Base-by-base conservation (phyloP, 2,888 invertebrate genomes). In the Caenorhabditis doughertyi region DNA sequence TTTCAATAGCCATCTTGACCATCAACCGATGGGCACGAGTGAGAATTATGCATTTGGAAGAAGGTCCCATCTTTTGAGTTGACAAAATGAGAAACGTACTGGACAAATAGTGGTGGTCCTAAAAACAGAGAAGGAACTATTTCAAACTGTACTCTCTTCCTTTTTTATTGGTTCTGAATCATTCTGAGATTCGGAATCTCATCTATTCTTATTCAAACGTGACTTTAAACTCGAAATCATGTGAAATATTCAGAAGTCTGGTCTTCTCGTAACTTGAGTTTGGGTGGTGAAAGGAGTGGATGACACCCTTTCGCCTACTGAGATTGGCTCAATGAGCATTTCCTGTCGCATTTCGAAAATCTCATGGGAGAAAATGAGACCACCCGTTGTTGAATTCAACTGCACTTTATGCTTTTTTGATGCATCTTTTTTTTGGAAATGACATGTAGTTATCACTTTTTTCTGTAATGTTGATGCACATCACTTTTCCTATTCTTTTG, bases 11-110 rank as follows among this genome's bases (percentile, higher is more conserved):
- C 32, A 39, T 42, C 53, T 56, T 35, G 32, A 56, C 56, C 32
- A 42, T 42, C 39, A 53, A 25, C 27, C 49, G 53, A 62, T 62
- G 74, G 25, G 65, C 56, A 35, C 56, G 13, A 55, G 56, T 21
- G 32, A 64, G 64, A 67, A 76, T 76, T 65, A 76, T 76, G 74
- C 74, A 76, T 76, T 76, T 76, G 65, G 25, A 58, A 76, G 51
- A 7, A 55, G 58, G 55, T 18, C 53, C 56, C 56, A 47, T 56
- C 47, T 13, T 16, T 44, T 21, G 47, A 21, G 55, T 27, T 16
- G 70, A 21, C 29, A 55, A 35, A n/a, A 44, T 44, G 11, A 32
- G 65, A 51, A 47, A 67, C n/a, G 9, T 21, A 18, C 32, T 32
- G 16, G 21, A 39, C 18, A 4, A 58, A 25, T 21, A n/a, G 35